Base-by-base conservation (phyloP, 2,113 vertebrate species). In the Azemiops feae region DNA sequence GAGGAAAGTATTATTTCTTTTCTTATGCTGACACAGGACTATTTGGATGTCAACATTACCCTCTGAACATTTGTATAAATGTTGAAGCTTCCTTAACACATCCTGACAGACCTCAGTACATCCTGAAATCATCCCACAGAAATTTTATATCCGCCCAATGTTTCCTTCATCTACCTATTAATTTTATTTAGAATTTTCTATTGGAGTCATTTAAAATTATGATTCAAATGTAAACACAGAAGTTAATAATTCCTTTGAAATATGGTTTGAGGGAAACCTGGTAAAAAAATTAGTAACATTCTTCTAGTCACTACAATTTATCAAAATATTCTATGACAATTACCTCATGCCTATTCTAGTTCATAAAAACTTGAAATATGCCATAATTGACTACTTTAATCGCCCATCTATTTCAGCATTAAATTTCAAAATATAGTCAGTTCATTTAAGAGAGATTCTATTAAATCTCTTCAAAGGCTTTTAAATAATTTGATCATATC, bases 161-260 rank as follows among this genome's bases (percentile, higher is more conserved):
- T 92, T 94, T 57, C 93, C 74, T 88, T 57, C 43, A 87, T 54
- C 39, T 92, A 55, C 87, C 85, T 95, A 34, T 90, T 45, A 94
- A 94, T 34, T 85, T 87, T 25, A 85, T 25, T 87, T 64, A 18
- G 64, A 50, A 52, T 92, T 95, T 95, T 93, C 47, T 88, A 92
- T 53, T 91, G 30, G 87, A 23, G 27, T 2, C 18, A 0, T 93
- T 87, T 87, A 92, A 94, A 86, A 94, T 55, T 39, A 11, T 94
- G 92, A 95, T 81, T 85, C 1, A 0, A 47, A 96, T 94, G 64
- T 43, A 90, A 89, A 91, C 5, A 93, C 90, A 47, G 53, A 89
- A 89, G 88, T 91, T 90, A 95, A 2, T 52, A 20, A 93, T 96
- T 96, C 91, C 92, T 96, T 57, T 93, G 92, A 95, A 85, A 96